These are phyloP conservation scores for Brachionus koreanus DNA, from an alignment of 1,140 invertebrate species.

Conservation along the genomic window DNA sequence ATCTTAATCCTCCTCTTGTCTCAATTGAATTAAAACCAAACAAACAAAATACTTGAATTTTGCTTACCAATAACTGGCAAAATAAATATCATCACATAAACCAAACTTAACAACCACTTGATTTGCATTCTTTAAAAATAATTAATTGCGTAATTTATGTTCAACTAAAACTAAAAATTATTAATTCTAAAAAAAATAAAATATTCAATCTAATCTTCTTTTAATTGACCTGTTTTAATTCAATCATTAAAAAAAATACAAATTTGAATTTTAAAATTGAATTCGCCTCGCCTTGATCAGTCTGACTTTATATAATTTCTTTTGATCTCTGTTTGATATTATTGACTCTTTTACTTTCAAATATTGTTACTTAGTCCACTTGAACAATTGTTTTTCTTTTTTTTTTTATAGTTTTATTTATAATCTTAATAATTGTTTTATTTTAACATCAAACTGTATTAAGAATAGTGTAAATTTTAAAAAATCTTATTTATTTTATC, in stretches of 20 bases:
- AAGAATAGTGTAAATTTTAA: too few species aligned
- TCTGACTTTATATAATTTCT: background rate
- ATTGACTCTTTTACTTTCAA: too few species aligned
- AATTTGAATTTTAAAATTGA: too few species aligned
- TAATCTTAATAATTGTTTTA: too few species aligned
- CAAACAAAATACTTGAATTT: background rate
- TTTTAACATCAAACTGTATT: too few species aligned
- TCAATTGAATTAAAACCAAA: background rate
- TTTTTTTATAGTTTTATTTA: too few species aligned
- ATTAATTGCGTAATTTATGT: background rate
- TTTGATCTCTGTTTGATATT: background rate
- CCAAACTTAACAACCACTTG: background rate
- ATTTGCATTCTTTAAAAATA: background rate
- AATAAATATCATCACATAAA: background rate
- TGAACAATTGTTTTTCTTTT: background rate
- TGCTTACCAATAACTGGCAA: background rate
- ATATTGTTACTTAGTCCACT: background rate
- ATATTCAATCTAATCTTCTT: background rate
- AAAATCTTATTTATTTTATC: too few species aligned
- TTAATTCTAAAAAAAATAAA: too few species aligned
- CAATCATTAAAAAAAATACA: too few species aligned
- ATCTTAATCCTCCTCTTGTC: background rate
- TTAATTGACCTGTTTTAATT: background rate
- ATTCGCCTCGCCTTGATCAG: too few species aligned
- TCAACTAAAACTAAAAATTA: too few species aligned